Conservation (phyloP, 1,140 invertebrate genomes). For the Archegozetes longisetosus region DNA sequence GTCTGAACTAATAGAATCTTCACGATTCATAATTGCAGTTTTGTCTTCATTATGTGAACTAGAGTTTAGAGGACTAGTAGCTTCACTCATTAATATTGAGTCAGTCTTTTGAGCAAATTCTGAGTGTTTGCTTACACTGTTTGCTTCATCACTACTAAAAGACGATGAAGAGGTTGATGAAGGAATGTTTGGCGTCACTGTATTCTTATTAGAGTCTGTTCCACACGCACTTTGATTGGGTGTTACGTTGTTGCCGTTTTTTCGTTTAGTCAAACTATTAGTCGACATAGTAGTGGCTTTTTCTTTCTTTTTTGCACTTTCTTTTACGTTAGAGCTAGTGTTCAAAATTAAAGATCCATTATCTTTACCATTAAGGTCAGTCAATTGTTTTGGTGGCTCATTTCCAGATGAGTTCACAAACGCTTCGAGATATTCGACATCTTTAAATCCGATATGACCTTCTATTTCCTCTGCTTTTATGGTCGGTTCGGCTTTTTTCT, state of each 20-base stretch:
- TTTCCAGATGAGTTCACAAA: neutral
- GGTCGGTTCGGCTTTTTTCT: neutral
- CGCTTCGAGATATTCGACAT: neutral
- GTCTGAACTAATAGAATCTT: neutral
- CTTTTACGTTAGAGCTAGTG: neutral
- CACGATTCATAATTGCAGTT: neutral
- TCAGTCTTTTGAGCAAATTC: neutral
- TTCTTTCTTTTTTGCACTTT: neutral
- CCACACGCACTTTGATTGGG: neutral
- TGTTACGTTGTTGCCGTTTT: neutral
- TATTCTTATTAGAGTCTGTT: neutral
- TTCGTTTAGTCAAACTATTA: neutral
- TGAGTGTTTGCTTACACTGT: neutral
- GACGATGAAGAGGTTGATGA: neutral
- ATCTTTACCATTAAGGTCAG: neutral
- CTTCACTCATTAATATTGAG: neutral
- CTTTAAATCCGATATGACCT: conserved; percentile 3
- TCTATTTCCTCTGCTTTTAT: neutral
- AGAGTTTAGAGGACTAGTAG: neutral
- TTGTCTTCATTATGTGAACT: neutral
- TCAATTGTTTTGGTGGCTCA: neutral
- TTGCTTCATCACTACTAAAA: conserved; percentile 3
- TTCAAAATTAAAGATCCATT: neutral
- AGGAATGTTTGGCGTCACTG: neutral
- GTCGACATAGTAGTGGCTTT: neutral